A percentile compares a stretch with the other conserved stretches of the same genome.
Conservation (phyloP, 2,888 invertebrate species). For the Nemapogon koenigi region DNA sequence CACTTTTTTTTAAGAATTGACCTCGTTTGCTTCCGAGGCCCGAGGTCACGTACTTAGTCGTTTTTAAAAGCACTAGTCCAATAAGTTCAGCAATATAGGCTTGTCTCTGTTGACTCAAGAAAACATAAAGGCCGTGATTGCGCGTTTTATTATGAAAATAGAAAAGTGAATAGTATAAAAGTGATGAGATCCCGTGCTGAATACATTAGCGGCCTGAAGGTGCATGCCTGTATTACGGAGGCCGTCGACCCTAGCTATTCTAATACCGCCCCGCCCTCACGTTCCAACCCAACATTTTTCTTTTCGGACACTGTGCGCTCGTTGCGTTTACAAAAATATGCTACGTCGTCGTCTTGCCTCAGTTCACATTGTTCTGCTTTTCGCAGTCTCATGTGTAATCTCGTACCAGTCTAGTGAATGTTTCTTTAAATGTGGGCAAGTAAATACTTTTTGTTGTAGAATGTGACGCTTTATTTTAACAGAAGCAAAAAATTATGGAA, state of each 20-base stretch:
- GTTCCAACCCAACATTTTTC: conserved; percentile 43
- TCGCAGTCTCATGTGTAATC: conserved; percentile 54
- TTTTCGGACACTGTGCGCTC: conserved; percentile 48
- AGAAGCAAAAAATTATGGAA: too few species aligned
- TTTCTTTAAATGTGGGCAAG: conserved; percentile 1
- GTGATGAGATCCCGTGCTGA: neutral
- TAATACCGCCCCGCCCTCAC: conserved; percentile 9
- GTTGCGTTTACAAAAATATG: conserved; percentile 29
- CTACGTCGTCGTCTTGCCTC: conserved; percentile 44
- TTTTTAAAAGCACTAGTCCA: too few species aligned
- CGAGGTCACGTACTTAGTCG: too few species aligned
- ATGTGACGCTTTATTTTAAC: too few species aligned
- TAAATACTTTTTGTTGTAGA: too few species aligned
- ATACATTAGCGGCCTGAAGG: conserved; percentile 6
- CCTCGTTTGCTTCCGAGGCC: too few species aligned
- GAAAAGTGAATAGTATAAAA: too few species aligned
- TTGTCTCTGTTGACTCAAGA: too few species aligned
- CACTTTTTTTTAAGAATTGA: too few species aligned
- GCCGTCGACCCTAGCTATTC: conserved; percentile 44
- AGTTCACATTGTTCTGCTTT: conserved; percentile 48
- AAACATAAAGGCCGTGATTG: too few species aligned
- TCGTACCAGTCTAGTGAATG: conserved; percentile 16
- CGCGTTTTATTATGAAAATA: too few species aligned
- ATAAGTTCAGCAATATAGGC: too few species aligned
- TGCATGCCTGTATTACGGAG: conserved; percentile 21